These are phyloP conservation scores for Melipona quadrifasciata DNA, from an alignment of 1,140 invertebrate genomes.

Conservation along the genomic window DNA sequence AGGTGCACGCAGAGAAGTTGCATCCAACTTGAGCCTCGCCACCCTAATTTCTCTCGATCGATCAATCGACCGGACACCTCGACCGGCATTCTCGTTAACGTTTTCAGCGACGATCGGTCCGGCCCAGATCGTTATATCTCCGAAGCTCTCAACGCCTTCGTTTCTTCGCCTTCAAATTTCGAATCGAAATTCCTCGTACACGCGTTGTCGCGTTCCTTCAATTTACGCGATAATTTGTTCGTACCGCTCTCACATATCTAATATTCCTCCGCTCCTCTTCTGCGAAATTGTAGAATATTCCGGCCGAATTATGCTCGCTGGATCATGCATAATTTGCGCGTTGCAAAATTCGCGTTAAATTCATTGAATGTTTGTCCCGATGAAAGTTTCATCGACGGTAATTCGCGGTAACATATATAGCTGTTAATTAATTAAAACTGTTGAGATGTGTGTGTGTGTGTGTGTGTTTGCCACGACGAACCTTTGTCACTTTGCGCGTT, in stretches of 20 bases:
- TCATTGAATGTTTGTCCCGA: background rate
- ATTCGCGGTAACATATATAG: too few relatives aligned
- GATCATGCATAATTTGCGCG: background rate
- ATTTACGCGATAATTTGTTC: background rate
- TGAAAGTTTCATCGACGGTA: background rate
- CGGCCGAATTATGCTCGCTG: background rate
- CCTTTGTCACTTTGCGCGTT: too few relatives aligned
- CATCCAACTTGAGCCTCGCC: background rate
- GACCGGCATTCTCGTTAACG: background rate
- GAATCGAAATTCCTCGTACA: background rate
- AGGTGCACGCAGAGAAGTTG: background rate
- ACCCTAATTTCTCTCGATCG: constrained; percentile 5
- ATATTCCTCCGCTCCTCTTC: background rate
- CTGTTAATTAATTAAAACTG: too few relatives aligned
- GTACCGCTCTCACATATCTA: too few relatives aligned
- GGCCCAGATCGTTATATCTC: too few relatives aligned
- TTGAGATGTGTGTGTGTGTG: too few relatives aligned
- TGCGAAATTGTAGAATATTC: background rate
- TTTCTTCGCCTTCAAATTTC: background rate
- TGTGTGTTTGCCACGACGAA: too few relatives aligned
- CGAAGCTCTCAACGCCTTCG: background rate
- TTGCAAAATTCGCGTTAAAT: background rate
- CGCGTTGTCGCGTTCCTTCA: background rate
- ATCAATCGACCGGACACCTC: constrained; percentile 1
- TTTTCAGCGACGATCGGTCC: background rate